Percentiles rank a stretch among this genome's conserved stretches.
Evolutionary conservation across 1,140 invertebrate genomes (phyloP).

Genomic region (Proctacanthus coquilletti): DNA sequence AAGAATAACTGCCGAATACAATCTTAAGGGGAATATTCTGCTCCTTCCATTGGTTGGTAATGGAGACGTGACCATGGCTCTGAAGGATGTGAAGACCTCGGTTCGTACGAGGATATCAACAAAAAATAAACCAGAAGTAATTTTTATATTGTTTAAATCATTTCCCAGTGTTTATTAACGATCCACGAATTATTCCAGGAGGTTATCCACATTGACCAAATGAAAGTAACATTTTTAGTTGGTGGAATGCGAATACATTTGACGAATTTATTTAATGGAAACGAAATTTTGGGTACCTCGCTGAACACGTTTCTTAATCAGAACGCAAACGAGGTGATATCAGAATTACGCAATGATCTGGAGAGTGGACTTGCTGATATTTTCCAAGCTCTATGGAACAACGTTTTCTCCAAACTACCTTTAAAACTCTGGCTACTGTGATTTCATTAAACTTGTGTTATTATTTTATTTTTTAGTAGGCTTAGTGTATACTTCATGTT

Average conservation of each 20-base stretch:
- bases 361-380: conserved; percentile 56
- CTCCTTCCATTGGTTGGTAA: conserved; percentile 36
- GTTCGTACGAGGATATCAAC: conserved; percentile 34
- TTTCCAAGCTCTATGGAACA: conserved; percentile 60
- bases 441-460: conserved; percentile 17
- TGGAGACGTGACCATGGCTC: conserved; percentile 33
- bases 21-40: conserved; percentile 40
- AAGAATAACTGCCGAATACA: conserved; percentile 36
- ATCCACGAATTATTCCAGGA: conserved; percentile 15
- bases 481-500: neutral
- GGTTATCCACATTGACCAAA: conserved; percentile 33
- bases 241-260: conserved; percentile 36
- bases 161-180: neutral
- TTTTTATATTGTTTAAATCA: neutral
- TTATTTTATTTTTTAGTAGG: conserved; percentile 26
- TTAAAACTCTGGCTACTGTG: conserved; percentile 52
- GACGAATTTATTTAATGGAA: conserved; percentile 37
- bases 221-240: conserved; percentile 39
- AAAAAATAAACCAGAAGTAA: conserved; percentile 22
- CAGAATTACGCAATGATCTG: conserved; percentile 66
- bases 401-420: conserved; percentile 58
- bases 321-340: conserved; percentile 67
- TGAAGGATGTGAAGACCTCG: conserved; percentile 34
- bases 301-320: conserved; percentile 54
- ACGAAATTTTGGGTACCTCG: conserved; percentile 32